Evolutionary conservation across 2,888 invertebrate genomes (phyloP), one percentile per base, ranked within the genome.

Genomic region (Palloptera scutellata): DNA sequence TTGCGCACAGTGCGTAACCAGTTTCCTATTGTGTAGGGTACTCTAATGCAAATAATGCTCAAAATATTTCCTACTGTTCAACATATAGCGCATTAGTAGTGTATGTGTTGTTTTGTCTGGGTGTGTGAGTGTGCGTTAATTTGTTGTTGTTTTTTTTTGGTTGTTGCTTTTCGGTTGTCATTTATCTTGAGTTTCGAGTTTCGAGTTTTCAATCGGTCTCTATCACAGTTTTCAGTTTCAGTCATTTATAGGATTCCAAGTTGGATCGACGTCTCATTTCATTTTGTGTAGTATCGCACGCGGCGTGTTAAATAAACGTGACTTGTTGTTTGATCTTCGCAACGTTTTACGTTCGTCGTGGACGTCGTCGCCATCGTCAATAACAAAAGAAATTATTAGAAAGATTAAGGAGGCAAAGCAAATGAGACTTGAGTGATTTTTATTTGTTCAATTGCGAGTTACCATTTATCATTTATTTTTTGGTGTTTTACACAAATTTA

Each of bases 201-300:
- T 61, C 61, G 48, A 66, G 30, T 54, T 64, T 61, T 57, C 20
- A 48, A 55, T 58, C 54, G 45, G 59, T 41, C 58, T 45, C 48
- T 15, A 15, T 15, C 48, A 48, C 48, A 13, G 48, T 54, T 54
- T 54, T 54, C 17, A 54, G 20, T 12, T 54, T 76, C 72, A 78
- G 78, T 77, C 71, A 73, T 75, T 75, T 66, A 73, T 77, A 72
- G 68, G 72, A 70, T 75, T 74, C 68, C 76, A 72, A 72, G 71
- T 68, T 66, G 72, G 73, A 73, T 74, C 73, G 75, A 76, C 76
- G 75, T 76, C 67, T 61, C 63, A 62, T 67, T 67, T 70, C 60
- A 63, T 64, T 57, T 69, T 55, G 65, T 62, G 58, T 67, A 64
- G 52, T 66, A 40, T 66, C 59, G 60, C 43, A 53, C 52, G 48